A percentile compares a stretch with the other conserved stretches of the same genome.
Conservation (phyloP, 2,113 vertebrate genomes). For the Aspidoscelis tigris region DNA sequence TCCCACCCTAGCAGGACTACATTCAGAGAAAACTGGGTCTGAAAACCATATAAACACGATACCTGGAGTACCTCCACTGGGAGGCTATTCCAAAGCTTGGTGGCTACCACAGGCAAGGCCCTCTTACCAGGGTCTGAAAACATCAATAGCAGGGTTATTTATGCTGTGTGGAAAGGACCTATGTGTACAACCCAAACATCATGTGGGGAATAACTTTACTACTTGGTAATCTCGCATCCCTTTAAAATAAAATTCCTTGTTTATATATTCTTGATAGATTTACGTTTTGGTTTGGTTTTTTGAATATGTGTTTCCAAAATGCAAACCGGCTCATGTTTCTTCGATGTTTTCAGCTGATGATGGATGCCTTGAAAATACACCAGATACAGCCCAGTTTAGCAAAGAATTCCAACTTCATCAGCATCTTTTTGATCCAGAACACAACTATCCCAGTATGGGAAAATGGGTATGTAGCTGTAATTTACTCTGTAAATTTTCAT, state of each 20-base stretch:
- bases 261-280: not conserved
- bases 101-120: no score
- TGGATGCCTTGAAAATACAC: slow-evolving; percentile 92
- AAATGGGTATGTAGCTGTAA: slow-evolving; percentile 89
- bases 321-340: slow-evolving; percentile 21
- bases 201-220: no score
- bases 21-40: no score
- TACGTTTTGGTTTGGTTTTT: not conserved
- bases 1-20: no score
- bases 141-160: no score
- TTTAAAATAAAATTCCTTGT: slow-evolving; percentile 3
- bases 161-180: no score
- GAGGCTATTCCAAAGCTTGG: no score
- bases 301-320: not conserved
- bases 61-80: no score
- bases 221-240: slow-evolving; percentile 1
- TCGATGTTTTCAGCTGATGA: slow-evolving; percentile 80
- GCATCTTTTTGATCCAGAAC: slow-evolving; percentile 93
- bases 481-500: slow-evolving; percentile 9
- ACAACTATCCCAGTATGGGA: slow-evolving; percentile 88
- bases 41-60: no score
- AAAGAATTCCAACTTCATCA: slow-evolving; percentile 95
- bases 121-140: no score
- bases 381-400: slow-evolving; percentile 97
- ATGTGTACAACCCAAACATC: no score